Evolutionary conservation across 2,888 invertebrate species (phyloP).

Genomic region (Sinodicranocentrus sp.): DNA sequence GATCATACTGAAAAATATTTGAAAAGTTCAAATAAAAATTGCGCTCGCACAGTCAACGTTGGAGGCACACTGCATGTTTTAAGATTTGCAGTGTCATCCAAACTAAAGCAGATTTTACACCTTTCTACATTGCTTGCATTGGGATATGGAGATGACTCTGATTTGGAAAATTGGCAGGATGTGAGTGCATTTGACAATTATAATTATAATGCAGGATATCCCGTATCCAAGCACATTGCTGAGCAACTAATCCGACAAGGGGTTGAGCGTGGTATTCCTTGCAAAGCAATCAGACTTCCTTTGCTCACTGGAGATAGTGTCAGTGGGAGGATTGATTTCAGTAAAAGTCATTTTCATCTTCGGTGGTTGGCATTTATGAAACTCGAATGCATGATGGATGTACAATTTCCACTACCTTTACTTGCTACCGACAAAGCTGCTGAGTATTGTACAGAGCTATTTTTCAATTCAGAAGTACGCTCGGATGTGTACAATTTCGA

Average conservation of each 20-base stretch:
- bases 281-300: conserved; percentile 48
- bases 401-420: neutral
- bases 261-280: conserved; percentile 28
- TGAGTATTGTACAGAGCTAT: neutral
- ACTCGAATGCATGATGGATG: neutral
- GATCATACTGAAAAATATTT: neutral
- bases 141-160: neutral
- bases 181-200: neutral
- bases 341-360: conserved; percentile 3
- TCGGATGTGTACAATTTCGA: conserved; percentile 42
- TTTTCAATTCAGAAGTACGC: conserved; percentile 34
- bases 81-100: neutral
- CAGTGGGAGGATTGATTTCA: neutral
- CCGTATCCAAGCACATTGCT: neutral
- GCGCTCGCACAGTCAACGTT: neutral
- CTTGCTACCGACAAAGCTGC: conserved; percentile 41
- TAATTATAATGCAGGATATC: neutral
- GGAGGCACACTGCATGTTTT: neutral
- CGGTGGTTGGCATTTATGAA: conserved; percentile 33
- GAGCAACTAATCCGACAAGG: conserved; percentile 29
- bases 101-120: conserved; percentile 15
- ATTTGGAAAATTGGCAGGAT: conserved; percentile 22
- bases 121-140: neutral
- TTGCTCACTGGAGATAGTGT: conserved; percentile 25
- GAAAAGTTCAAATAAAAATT: neutral